Evolutionary conservation across 1,140 invertebrate species (phyloP).

Genomic region (Drosophila sulfurigaster): DNA sequence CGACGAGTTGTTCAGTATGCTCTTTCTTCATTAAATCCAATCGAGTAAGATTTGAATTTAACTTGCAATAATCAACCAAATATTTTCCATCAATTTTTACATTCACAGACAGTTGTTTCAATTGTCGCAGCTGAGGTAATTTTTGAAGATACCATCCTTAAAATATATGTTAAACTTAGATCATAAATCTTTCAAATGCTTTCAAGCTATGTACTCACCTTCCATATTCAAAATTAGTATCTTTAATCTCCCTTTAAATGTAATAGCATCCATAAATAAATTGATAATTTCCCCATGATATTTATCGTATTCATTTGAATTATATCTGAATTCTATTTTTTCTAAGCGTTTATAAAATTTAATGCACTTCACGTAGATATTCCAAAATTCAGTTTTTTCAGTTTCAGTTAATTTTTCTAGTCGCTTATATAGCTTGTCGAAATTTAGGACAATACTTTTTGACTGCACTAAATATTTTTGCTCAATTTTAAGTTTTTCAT

Average conservation of each 20-base stretch:
- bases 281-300: not conserved
- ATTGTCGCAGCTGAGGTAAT: not conserved
- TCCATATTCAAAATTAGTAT: not conserved
- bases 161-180: not conserved
- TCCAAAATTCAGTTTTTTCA: not conserved
- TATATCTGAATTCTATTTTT: not conserved
- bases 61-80: conserved; percentile 11
- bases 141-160: not conserved
- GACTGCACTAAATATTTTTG: not conserved
- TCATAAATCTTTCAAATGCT: not conserved
- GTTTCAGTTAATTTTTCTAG: not conserved
- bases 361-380: not conserved
- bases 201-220: not conserved
- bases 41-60: not conserved
- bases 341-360: not conserved
- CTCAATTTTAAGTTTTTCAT: not conserved
- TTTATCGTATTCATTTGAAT: not conserved
- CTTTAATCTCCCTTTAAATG: not conserved
- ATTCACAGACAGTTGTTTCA: not conserved
- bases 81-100: not conserved
- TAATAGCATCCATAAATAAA: not conserved
- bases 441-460: not conserved
- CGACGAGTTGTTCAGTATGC: not conserved
- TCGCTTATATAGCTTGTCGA: not conserved
- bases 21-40: conserved; percentile 11